Conservation (phyloP, 1,140 invertebrate species). For the Drosophila pectinifera region DNA sequence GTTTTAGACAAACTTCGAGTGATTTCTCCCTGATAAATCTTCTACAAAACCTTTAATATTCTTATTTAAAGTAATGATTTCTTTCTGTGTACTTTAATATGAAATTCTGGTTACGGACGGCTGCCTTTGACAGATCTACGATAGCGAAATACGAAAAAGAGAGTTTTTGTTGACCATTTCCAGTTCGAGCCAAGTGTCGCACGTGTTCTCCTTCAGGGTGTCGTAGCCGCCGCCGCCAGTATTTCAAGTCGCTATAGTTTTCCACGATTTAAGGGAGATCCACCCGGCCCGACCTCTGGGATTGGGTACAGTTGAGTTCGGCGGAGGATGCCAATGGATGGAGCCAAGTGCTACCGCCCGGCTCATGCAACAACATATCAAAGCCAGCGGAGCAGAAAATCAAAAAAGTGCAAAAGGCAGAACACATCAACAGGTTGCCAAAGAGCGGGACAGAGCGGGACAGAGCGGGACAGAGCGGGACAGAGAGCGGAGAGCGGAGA, state of each 20-base stretch:
- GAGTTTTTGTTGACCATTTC: slow-evolving; percentile 41
- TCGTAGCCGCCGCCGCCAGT: slow-evolving; percentile 18
- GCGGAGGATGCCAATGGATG: slow-evolving; percentile 26
- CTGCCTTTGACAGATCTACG: slow-evolving; percentile 70
- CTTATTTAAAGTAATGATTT: too few species aligned
- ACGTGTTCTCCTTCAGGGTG: slow-evolving; percentile 44
- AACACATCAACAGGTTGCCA: slow-evolving; percentile 56
- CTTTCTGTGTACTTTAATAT: slow-evolving; percentile 40
- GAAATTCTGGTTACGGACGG: slow-evolving; percentile 74
- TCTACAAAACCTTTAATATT: background rate
- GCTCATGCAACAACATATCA: slow-evolving; percentile 52
- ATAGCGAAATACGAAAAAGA: slow-evolving; percentile 57
- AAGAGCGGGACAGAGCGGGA: slow-evolving; percentile 33
- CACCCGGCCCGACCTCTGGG: slow-evolving; percentile 8
- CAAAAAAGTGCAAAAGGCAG: slow-evolving; percentile 65
- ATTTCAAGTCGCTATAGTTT: slow-evolving; percentile 52
- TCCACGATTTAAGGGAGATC: slow-evolving; percentile 49
- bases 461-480: slow-evolving; percentile 37
- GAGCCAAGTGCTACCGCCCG: slow-evolving; percentile 29
- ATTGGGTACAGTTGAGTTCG: slow-evolving; percentile 50
- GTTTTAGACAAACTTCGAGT: background rate
- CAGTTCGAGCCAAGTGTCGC: slow-evolving; percentile 44
- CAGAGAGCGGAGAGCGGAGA: background rate
- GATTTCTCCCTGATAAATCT: too few species aligned
- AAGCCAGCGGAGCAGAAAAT: slow-evolving; percentile 77